phyloP scores from a whole-genome alignment of 2,888 invertebrate species.

The Rotaria socialis region DNA sequence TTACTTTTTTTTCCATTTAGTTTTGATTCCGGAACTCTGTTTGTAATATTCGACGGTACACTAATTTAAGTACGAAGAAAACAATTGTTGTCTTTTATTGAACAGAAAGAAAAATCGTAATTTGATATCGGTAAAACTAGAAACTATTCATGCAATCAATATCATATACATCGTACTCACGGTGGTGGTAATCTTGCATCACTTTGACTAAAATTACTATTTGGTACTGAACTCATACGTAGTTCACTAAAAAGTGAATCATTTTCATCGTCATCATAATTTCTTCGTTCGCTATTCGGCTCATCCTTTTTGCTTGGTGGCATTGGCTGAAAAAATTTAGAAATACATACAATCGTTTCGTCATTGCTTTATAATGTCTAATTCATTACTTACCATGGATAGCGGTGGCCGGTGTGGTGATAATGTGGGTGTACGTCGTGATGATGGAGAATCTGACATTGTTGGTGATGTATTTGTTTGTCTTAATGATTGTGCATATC shows the following conservation, averaged over 20 bases:
- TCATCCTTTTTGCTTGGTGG: neutral
- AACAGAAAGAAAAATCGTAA: too few species aligned
- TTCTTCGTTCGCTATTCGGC: neutral
- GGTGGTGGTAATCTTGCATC: neutral
- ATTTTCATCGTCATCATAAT: neutral
- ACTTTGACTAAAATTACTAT: neutral
- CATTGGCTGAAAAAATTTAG: neutral
- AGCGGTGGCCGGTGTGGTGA: neutral
- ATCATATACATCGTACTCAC: neutral
- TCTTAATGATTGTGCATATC: conserved; percentile 15
- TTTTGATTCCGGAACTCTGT: neutral
- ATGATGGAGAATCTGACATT: neutral
- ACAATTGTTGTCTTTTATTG: too few species aligned
- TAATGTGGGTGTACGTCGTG: neutral
- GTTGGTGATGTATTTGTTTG: conserved; percentile 12
- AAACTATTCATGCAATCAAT: too few species aligned
- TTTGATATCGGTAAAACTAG: too few species aligned
- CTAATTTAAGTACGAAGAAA: neutral
- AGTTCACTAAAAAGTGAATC: conserved; percentile 24
- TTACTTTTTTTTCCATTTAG: neutral
- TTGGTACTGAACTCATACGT: conserved; percentile 12
- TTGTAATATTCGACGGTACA: neutral
- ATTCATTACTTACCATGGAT: neutral
- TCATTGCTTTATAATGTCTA: neutral
- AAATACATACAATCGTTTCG: too few species aligned